Percentiles rank a stretch among this genome's conserved stretches.
Conservation (phyloP, 2,888 invertebrate genomes). For the Icerya purchasi region DNA sequence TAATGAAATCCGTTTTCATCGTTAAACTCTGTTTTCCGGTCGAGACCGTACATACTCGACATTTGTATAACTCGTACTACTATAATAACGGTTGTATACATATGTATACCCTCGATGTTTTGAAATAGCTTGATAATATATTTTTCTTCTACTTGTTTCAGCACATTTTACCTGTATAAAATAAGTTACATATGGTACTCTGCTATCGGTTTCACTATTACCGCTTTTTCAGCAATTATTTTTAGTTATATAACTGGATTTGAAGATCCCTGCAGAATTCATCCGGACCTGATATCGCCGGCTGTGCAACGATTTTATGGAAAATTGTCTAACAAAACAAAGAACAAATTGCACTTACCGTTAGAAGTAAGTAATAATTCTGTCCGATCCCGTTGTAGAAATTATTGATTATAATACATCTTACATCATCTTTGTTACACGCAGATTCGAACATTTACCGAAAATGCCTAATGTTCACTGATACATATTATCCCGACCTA, state of each 20-base stretch:
- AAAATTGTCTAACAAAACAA: conserved; percentile 17
- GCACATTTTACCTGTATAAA: conserved; percentile 32
- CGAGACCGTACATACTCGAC: too few relatives aligned
- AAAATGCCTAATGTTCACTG: too few relatives aligned
- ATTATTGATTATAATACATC: too few relatives aligned
- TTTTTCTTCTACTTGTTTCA: neutral
- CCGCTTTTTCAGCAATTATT: conserved; percentile 45
- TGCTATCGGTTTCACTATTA: conserved; percentile 50
- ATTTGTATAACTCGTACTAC: too few relatives aligned
- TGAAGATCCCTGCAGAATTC: conserved; percentile 37
- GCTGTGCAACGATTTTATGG: conserved; percentile 27
- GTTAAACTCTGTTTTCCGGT: too few relatives aligned
- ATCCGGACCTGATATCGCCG: conserved; percentile 45
- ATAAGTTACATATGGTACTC: conserved; percentile 82
- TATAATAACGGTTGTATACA: too few relatives aligned
- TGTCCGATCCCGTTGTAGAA: too few relatives aligned
- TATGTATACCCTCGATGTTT: too few relatives aligned
- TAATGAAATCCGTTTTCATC: too few relatives aligned
- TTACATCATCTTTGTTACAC: neutral
- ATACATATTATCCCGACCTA: too few relatives aligned
- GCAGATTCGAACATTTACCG: too few relatives aligned
- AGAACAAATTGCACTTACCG: conserved; percentile 18
- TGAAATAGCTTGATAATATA: too few relatives aligned
- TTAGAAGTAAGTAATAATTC: conserved; percentile 16
- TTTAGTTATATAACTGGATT: conserved; percentile 46